Percentiles rank a stretch among this genome's conserved stretches.
phyloP scores from a whole-genome alignment of 1,140 invertebrate species.

The Macrotrachela quadricornifera region DNA sequence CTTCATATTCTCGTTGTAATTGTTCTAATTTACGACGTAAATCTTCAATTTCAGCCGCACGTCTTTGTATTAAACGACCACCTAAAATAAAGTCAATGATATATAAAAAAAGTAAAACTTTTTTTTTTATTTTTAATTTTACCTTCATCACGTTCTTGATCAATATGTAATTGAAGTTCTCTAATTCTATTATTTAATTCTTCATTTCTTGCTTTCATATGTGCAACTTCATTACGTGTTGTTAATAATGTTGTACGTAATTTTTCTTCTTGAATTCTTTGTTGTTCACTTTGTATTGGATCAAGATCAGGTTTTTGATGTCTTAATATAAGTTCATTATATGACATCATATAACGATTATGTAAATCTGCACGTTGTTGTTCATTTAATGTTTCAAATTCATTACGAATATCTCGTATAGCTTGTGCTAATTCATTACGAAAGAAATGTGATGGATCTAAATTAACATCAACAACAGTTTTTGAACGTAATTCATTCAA shows the following conservation, averaged over 20 bases:
- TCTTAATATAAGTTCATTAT: background rate
- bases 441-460: conserved; percentile 8
- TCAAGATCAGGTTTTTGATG: background rate
- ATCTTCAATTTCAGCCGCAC: conserved; percentile 1
- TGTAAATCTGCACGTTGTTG: conserved; percentile 9
- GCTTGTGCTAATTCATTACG: conserved; percentile 33
- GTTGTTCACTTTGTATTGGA: too few relatives aligned
- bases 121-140: too few relatives aligned
- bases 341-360: conserved; percentile 6
- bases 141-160: too few relatives aligned
- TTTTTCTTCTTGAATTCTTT: background rate
- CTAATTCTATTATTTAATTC: background rate
- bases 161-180: background rate
- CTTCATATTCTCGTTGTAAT: conserved; percentile 6
- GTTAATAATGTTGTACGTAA: conserved; percentile 1
- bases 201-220: background rate
- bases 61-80: too few relatives aligned
- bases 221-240: conserved; percentile 3
- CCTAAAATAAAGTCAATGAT: too few relatives aligned
- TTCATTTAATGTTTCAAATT: conserved; percentile 21
- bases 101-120: too few relatives aligned
- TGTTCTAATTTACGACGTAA: conserved; percentile 1
- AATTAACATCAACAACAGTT: conserved; percentile 1
- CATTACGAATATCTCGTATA: conserved; percentile 34
- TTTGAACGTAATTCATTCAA: conserved; percentile 7